Base-by-base conservation (phyloP, 2,888 invertebrate genomes). In the Agrypnus murinus region DNA sequence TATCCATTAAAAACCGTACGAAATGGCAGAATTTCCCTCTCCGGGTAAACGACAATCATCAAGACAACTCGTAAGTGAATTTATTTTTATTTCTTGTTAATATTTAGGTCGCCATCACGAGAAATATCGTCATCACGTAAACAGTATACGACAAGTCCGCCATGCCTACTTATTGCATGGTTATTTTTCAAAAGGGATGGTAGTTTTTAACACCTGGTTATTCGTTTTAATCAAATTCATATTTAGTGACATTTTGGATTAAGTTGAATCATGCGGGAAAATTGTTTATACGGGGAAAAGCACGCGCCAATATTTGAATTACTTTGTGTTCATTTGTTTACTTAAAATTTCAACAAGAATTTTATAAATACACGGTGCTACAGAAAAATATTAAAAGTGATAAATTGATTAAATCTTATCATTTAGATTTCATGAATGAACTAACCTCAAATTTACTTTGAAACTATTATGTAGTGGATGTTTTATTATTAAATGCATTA, bases 61-160 rank as follows among this genome's bases (percentile, higher is more conserved):
- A 75, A 88, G 90, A 79, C 90, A 90, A 81, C 87, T 90, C 88
- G 90, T 90, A 85, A 89, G 90, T 89, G 85, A 60, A 62, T 63
- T 69, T 77, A 86, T 60, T 74, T 25, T 17, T 64, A 53, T 53
- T 68, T 63, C 60, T 36, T 31, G 14, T 8, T n/a, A 40, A 48
- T 38, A 53, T 50, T 69, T 59, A 46, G 74, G 81, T 88, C 89
- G 90, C 90, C 90, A 90, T 90, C 88, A 88, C 88, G 88, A 87
- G 87, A 87, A 87, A 87, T 87, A 88, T 87, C 87, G 87, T 87
- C 87, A 89, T 89, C 90, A 90, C 89, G 90, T 89, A 89, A 89
- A 81, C 78, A 75, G 72, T 74, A 73, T 76, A 72, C 77, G 70
- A 72, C 74, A 72, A 74, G 77, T 79, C 79, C 77, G 81, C 80